Conservation (phyloP, 1,140 invertebrate genomes). For the Hestina assimilis region DNA sequence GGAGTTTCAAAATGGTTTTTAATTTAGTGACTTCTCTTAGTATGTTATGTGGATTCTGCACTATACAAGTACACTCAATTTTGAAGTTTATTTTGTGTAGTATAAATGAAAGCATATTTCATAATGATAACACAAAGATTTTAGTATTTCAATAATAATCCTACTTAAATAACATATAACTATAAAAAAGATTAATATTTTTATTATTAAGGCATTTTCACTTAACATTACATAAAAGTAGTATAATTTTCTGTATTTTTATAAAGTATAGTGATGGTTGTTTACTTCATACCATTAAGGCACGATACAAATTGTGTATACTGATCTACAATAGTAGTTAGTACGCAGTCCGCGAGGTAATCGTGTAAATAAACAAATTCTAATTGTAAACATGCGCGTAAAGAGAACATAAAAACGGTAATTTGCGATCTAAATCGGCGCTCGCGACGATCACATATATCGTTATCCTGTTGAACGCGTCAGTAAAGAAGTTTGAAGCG, state of each 20-base stretch:
- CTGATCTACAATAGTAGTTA: conserved; percentile 19
- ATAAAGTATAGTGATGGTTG: neutral
- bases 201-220: too few species aligned
- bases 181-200: too few species aligned
- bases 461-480: conserved; percentile 15
- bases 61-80: too few species aligned
- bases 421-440: conserved; percentile 54
- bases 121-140: too few species aligned
- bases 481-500: conserved; percentile 3
- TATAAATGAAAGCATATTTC: too few species aligned
- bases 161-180: too few species aligned
- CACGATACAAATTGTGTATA: neutral
- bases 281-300: neutral
- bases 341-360: conserved; percentile 31
- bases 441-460: conserved; percentile 33
- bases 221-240: too few species aligned
- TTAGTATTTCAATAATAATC: too few species aligned
- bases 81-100: too few species aligned
- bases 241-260: neutral
- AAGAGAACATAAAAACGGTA: conserved; percentile 62
- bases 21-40: too few species aligned
- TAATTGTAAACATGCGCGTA: conserved; percentile 66
- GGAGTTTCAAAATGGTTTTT: too few species aligned
- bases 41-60: too few species aligned
- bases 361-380: conserved; percentile 72